Percentiles rank a stretch among this genome's conserved stretches.
Conservation (phyloP, 30 jellyfish, hydroid and myxozoan genomes). For the Turritopsis rubra region DNA sequence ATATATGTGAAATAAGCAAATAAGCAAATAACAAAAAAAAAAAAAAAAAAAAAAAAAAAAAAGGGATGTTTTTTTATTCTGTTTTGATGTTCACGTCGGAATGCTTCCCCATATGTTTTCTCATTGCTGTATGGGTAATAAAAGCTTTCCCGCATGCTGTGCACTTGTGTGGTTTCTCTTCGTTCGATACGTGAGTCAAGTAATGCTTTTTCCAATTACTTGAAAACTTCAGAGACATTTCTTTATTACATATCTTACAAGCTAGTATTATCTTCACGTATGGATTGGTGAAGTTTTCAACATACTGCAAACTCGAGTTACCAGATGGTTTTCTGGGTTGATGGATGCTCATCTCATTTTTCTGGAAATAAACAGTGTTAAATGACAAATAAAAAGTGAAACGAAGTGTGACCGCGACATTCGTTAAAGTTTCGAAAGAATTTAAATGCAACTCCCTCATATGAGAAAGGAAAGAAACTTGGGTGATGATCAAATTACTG, state of each 20-base stretch:
- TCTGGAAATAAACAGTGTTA: not conserved
- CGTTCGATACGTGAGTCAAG: constrained; percentile 37
- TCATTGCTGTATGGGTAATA: constrained; percentile 26
- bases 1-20: not conserved
- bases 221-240: constrained; percentile 39
- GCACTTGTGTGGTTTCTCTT: constrained; percentile 41
- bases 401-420: too few relatives aligned
- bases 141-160: constrained; percentile 16
- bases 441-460: constrained; percentile 32
- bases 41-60: not conserved
- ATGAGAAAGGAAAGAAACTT: not conserved
- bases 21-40: not conserved
- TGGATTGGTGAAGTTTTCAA: constrained; percentile 33
- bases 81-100: not conserved
- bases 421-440: not conserved
- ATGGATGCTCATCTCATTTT: constrained; percentile 10
- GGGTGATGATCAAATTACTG: not conserved
- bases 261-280: constrained; percentile 37
- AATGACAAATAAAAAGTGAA: not conserved
- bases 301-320: constrained; percentile 25
- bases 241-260: constrained; percentile 31
- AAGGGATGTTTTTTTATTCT: not conserved
- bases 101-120: constrained; percentile 27
- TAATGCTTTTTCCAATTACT: constrained; percentile 47
- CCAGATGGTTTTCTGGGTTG: constrained; percentile 2